Conservation (phyloP, 2,888 invertebrate species). For the Diploptera punctata region DNA sequence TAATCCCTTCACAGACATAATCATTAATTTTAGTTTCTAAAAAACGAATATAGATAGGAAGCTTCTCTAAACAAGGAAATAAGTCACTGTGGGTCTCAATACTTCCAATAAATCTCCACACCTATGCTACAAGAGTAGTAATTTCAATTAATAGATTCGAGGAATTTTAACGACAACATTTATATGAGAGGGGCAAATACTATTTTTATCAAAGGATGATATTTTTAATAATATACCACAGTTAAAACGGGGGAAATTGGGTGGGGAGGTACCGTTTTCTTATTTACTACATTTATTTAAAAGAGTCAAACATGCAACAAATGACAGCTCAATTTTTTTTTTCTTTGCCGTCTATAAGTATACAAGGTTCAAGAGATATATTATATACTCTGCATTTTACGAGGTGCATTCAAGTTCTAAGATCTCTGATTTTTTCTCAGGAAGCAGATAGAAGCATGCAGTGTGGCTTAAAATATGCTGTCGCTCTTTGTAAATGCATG, state of each 20-base stretch:
- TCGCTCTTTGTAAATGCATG: background rate
- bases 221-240: constrained; percentile 40
- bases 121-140: constrained; percentile 35
- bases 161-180: constrained; percentile 45
- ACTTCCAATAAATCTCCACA: constrained; percentile 32
- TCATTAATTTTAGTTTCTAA: constrained; percentile 23
- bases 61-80: constrained; percentile 37
- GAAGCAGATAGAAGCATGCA: too few species aligned
- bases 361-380: constrained; percentile 38
- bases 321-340: constrained; percentile 38
- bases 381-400: constrained; percentile 34
- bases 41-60: constrained; percentile 26
- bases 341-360: constrained; percentile 40
- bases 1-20: constrained; percentile 38
- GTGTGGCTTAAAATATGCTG: too few species aligned
- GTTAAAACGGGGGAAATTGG: constrained; percentile 29
- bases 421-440: too few species aligned
- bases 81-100: constrained; percentile 26
- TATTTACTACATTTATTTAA: constrained; percentile 41
- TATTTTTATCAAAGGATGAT: constrained; percentile 35
- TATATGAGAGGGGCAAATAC: constrained; percentile 42
- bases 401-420: too few species aligned
- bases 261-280: constrained; percentile 30
- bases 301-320: constrained; percentile 45
- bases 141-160: constrained; percentile 42